These are phyloP conservation scores for Anarsia innoxiella DNA, from an alignment of 2,888 invertebrate genomes.

Conservation along the genomic window DNA sequence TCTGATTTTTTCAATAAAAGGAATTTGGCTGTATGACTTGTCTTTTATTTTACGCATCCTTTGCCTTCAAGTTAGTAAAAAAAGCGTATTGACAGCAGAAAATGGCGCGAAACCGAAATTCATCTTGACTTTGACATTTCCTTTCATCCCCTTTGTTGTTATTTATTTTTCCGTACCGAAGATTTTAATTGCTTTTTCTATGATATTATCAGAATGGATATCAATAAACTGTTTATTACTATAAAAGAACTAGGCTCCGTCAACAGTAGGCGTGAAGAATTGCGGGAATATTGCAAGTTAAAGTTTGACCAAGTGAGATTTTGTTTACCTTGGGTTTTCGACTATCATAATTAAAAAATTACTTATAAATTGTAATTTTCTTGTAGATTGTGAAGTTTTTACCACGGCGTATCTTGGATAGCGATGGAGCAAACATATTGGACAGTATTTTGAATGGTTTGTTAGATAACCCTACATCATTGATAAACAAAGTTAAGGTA, in stretches of 20 bases:
- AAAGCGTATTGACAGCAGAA: too few species aligned
- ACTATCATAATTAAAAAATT: neutral
- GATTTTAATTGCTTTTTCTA: conserved; percentile 1
- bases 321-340: neutral
- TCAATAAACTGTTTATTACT: conserved; percentile 32
- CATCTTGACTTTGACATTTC: too few species aligned
- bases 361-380: neutral
- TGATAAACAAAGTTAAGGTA: conserved; percentile 46
- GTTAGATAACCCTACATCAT: conserved; percentile 30
- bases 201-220: conserved; percentile 29
- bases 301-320: conserved; percentile 41
- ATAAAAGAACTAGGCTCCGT: conserved; percentile 47
- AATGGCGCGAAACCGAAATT: neutral
- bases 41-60: too few species aligned
- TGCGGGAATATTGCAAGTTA: conserved; percentile 42
- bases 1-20: too few species aligned
- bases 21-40: too few species aligned
- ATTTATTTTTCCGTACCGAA: neutral
- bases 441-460: conserved; percentile 54
- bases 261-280: conserved; percentile 42
- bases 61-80: too few species aligned
- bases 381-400: conserved; percentile 46
- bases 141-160: too few species aligned
- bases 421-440: conserved; percentile 48
- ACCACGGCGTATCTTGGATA: conserved; percentile 43